Base-by-base conservation (phyloP, 2,797 vertebrate species). In the Sebastolobus alascanus region DNA sequence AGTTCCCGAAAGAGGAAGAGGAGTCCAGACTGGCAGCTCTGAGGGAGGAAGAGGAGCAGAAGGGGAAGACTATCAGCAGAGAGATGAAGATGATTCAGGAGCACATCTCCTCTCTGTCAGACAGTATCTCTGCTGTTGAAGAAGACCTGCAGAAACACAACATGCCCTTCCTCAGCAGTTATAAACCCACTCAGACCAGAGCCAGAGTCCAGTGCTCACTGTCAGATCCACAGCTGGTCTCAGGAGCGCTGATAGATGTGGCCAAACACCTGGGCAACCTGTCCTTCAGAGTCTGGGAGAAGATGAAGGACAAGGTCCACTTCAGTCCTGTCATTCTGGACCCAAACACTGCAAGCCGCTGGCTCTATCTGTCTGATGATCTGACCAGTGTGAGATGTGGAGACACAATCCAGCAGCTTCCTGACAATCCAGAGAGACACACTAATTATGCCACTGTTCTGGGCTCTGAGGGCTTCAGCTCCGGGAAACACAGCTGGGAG, bases 1-100 rank as follows among this genome's bases (percentile, higher is more conserved):
- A 92, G 77, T 92, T 95, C 87, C 90, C 95, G 79, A 92, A 82
- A 86, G 90, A 96, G 80, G 95, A 87, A 93, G 84, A 85, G 80
- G 43, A 68, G 90, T 78, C 82, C 92, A 82, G 89, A 85, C 31
- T 87, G 84, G 40, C 82, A 93, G 77, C 81, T 67, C 38, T 92
- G 94, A 69, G 22, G 54, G n/a, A 90, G 85, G 35, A 90, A 91
- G 87, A 77, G 73, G 76, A 87, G 82, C 55, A 92, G 70, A 91
- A 87, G 61, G 33, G 13, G 54, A 71, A 79, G 79, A 69, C 12
- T 6, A 79, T 91, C 37, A 67, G 4, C 61, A 52, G 38, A 77
- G 81, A 86, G 78, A 73, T 58, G 73, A 64, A 82, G 71, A 76
- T 27, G 37, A 82, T 82, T 79, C 46, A 84, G 84, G 65, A 74